phyloP scores from a whole-genome alignment of 1,140 invertebrate genomes.

The Oedothorax gibbosus region DNA sequence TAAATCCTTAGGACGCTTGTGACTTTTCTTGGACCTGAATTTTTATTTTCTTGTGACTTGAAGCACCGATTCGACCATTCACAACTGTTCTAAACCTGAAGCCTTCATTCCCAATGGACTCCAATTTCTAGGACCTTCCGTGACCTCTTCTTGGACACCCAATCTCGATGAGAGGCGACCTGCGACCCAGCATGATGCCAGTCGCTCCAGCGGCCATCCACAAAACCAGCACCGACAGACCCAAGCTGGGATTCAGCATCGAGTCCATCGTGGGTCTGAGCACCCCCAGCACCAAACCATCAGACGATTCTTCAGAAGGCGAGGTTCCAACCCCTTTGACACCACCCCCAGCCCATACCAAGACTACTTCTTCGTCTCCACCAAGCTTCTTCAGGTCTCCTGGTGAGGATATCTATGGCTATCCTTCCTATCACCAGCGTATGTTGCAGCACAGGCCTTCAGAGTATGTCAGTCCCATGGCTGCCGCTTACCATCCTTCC shows the following conservation, averaged over 20 bases:
- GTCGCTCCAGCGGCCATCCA: constrained; percentile 54
- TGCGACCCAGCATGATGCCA: constrained; percentile 56
- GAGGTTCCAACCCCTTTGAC: constrained; percentile 14
- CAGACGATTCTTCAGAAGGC: constrained; percentile 27
- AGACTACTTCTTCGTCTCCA: not conserved
- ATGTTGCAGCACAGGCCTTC: constrained; percentile 10
- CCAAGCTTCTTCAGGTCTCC: constrained; percentile 5
- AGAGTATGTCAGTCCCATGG: constrained; percentile 22
- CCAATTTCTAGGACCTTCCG: too few relatives aligned
- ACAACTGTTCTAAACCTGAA: too few relatives aligned
- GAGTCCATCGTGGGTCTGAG: constrained; percentile 87
- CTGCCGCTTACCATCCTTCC: constrained; percentile 16
- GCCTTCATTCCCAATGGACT: too few relatives aligned
- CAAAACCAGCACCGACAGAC: constrained; percentile 73
- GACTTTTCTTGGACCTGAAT: too few relatives aligned
- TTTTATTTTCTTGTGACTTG: too few relatives aligned
- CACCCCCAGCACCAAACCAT: constrained; percentile 4
- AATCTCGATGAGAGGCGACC: constrained; percentile 45
- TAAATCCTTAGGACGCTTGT: too few relatives aligned
- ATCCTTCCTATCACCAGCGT: constrained; percentile 27
- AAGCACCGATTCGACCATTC: too few relatives aligned
- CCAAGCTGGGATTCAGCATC: constrained; percentile 94
- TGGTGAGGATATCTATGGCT: constrained; percentile 28
- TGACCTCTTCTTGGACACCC: too few relatives aligned
- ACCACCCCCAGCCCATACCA: constrained; percentile 42